Percentiles rank a stretch among this genome's conserved stretches.
These are phyloP conservation scores for Cepaea nemoralis DNA, from an alignment of 1,140 invertebrate genomes.

Conservation along the genomic window DNA sequence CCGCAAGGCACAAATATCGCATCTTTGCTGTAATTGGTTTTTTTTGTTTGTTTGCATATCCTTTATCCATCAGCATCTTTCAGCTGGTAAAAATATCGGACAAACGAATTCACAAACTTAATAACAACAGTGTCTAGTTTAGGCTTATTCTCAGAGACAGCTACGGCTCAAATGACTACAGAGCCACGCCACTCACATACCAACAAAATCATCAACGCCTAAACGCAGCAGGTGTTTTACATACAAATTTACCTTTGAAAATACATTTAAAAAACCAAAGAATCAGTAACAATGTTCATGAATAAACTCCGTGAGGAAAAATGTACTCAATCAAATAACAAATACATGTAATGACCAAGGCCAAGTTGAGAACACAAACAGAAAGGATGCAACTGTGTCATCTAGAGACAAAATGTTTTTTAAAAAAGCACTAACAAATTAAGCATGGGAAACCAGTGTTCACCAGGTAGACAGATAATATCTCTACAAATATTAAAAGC, in stretches of 20 bases:
- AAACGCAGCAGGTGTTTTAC: background rate
- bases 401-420: too few species aligned
- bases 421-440: too few species aligned
- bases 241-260: slow-evolving; percentile 40
- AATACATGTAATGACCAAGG: slow-evolving; percentile 39
- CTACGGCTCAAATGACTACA: too few species aligned
- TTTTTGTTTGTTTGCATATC: too few species aligned
- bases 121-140: too few species aligned
- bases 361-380: slow-evolving; percentile 37
- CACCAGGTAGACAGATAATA: slow-evolving; percentile 14
- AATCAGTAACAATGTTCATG: slow-evolving; percentile 38
- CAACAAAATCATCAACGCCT: background rate
- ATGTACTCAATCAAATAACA: slow-evolving; percentile 22
- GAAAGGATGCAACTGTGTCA: background rate
- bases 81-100: too few species aligned
- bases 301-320: slow-evolving; percentile 23
- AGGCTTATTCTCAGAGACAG: too few species aligned
- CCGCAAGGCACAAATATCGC: too few species aligned
- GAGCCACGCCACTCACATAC: too few species aligned
- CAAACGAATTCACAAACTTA: too few species aligned
- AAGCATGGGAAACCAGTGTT: slow-evolving; percentile 11
- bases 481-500: slow-evolving; percentile 41
- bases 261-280: slow-evolving; percentile 40
- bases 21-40: too few species aligned
- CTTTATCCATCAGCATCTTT: too few species aligned